These are phyloP conservation scores for Phyllotis vaccarum DNA, from an alignment of 2,797 vertebrate species.

Conservation along the genomic window DNA sequence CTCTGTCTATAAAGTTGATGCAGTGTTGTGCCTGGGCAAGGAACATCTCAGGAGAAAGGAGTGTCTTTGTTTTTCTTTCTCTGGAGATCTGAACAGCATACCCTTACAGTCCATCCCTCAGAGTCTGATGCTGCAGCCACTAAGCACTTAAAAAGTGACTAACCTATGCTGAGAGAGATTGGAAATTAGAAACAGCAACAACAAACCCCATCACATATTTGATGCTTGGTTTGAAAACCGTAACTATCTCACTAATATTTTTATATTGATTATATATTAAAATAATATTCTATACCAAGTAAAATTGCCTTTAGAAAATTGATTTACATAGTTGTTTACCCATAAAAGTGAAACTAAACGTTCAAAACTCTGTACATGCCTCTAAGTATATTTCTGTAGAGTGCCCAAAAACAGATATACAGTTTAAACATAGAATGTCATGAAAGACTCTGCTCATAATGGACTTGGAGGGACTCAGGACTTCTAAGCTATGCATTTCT, in stretches of 20 bases:
- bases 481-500: background rate
- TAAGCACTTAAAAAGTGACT: background rate
- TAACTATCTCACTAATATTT: background rate
- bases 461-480: background rate
- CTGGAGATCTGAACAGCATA: background rate
- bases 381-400: background rate
- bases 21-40: background rate
- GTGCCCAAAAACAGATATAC: background rate
- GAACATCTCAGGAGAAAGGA: background rate
- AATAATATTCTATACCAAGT: background rate
- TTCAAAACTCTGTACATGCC: background rate
- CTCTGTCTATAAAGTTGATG: background rate
- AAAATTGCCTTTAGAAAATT: background rate
- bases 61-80: background rate
- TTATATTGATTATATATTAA: background rate
- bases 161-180: background rate
- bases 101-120: background rate
- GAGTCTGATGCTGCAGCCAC: fast-evolving
- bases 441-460: background rate
- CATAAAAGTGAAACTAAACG: background rate
- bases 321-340: constrained; percentile 1
- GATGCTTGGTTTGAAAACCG: background rate
- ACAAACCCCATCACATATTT: background rate
- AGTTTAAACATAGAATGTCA: background rate
- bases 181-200: background rate